Evolutionary conservation across 2,797 vertebrate species (phyloP).

Genomic region (Myripristis murdjan): DNA sequence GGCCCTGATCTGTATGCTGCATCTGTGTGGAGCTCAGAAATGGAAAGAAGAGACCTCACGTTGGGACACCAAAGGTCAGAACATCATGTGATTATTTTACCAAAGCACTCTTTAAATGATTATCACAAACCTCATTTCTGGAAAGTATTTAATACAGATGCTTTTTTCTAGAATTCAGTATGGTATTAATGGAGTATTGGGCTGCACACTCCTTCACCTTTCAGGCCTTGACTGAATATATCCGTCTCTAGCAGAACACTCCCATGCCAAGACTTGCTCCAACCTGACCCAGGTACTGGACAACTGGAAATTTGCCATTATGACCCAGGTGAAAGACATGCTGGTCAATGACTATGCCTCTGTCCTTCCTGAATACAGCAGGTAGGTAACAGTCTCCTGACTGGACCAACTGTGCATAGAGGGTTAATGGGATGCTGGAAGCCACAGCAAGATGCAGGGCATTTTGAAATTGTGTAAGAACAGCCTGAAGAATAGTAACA

Average conservation of each 20-base stretch:
- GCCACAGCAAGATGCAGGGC: neutral
- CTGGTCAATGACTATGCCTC: slow-evolving; percentile 89
- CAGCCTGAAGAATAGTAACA: slow-evolving; percentile 16
- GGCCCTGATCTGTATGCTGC: slow-evolving; percentile 77
- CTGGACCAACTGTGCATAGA: neutral
- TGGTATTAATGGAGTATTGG: neutral
- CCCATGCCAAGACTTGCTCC: slow-evolving; percentile 82
- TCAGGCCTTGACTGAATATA: neutral
- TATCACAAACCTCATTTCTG: neutral
- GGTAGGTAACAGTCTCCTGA: slow-evolving; percentile 76
- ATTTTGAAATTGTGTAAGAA: neutral
- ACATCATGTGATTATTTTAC: slow-evolving; percentile 31
- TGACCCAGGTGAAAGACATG: slow-evolving; percentile 89
- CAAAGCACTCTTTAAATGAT: slow-evolving; percentile 9
- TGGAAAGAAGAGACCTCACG: slow-evolving; percentile 71
- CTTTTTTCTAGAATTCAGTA: neutral
- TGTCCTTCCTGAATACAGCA: slow-evolving; percentile 90
- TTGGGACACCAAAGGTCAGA: slow-evolving; percentile 76
- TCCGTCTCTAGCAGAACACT: slow-evolving; percentile 64
- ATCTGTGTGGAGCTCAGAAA: slow-evolving; percentile 74
- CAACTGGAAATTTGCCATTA: slow-evolving; percentile 93
- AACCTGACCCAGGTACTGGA: slow-evolving; percentile 92
- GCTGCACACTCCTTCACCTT: neutral
- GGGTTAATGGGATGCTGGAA: neutral
- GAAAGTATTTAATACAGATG: neutral